Percentiles rank a stretch among this genome's conserved stretches.
These are phyloP conservation scores for Melanchra persicariae DNA, from an alignment of 2,888 invertebrate genomes.

Conservation along the genomic window DNA sequence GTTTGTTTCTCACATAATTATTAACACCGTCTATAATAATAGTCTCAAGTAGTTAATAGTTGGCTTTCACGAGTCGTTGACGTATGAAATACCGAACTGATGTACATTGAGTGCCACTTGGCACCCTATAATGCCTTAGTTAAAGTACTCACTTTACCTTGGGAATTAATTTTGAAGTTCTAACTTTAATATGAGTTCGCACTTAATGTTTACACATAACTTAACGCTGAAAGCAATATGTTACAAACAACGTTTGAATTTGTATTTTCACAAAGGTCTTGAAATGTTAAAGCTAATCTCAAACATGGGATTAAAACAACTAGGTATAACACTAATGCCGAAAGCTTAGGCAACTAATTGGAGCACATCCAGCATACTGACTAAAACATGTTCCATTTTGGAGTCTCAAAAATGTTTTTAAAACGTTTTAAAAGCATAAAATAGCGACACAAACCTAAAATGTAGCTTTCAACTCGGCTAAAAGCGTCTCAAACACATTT, in stretches of 20 bases:
- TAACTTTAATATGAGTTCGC: background rate
- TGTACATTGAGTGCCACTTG: constrained; percentile 4
- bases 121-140: background rate
- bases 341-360: constrained; percentile 14
- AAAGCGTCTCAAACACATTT: constrained; percentile 56
- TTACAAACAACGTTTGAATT: constrained; percentile 10
- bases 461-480: constrained; percentile 34
- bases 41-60: background rate
- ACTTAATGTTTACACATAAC: background rate
- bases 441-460: constrained; percentile 24
- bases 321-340: background rate
- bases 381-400: constrained; percentile 6
- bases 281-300: constrained; percentile 19
- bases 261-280: background rate
- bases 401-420: constrained; percentile 28
- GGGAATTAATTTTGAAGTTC: constrained; percentile 19
- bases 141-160: constrained; percentile 1
- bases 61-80: background rate
- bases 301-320: background rate
- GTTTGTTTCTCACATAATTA: background rate
- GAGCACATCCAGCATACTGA: background rate
- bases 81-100: constrained; percentile 1
- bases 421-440: constrained; percentile 35
- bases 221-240: background rate
- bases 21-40: background rate